Evolutionary conservation across 2,888 invertebrate genomes (phyloP).

Genomic region (Petrolisthes cinctipes): DNA sequence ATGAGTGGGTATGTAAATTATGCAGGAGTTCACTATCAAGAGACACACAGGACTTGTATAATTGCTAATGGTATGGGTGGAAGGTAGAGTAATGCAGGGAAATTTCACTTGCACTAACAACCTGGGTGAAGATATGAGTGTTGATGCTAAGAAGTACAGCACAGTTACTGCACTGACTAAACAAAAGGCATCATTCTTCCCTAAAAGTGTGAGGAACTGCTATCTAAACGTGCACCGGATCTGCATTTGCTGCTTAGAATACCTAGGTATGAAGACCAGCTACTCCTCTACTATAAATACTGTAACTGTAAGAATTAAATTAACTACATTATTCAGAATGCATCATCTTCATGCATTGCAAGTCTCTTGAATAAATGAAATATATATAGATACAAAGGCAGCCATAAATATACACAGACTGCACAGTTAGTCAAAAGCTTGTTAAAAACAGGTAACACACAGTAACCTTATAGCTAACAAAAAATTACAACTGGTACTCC

Average conservation of each 20-base stretch:
- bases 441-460: conserved; percentile 15
- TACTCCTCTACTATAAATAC: conserved; percentile 13
- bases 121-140: not conserved
- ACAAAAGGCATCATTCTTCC: not conserved
- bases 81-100: not conserved
- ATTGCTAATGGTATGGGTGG: no score
- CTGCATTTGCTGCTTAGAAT: conserved; percentile 23
- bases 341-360: conserved; percentile 12
- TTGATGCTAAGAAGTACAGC: not conserved
- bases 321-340: conserved; percentile 28
- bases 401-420: conserved; percentile 22
- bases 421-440: conserved; percentile 23
- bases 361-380: conserved; percentile 11
- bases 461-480: conserved; percentile 11
- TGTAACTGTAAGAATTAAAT: conserved; percentile 3
- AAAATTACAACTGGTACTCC: conserved; percentile 23
- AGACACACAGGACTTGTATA: no score
- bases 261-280: not conserved
- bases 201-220: conserved; percentile 4
- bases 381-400: conserved; percentile 6
- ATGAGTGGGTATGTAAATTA: not conserved
- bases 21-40: not conserved
- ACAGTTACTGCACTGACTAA: not conserved
- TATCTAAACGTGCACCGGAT: conserved; percentile 21
- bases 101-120: not conserved